Evolutionary conservation across 2,797 vertebrate genomes (phyloP).

Genomic region (Lophius americanus): DNA sequence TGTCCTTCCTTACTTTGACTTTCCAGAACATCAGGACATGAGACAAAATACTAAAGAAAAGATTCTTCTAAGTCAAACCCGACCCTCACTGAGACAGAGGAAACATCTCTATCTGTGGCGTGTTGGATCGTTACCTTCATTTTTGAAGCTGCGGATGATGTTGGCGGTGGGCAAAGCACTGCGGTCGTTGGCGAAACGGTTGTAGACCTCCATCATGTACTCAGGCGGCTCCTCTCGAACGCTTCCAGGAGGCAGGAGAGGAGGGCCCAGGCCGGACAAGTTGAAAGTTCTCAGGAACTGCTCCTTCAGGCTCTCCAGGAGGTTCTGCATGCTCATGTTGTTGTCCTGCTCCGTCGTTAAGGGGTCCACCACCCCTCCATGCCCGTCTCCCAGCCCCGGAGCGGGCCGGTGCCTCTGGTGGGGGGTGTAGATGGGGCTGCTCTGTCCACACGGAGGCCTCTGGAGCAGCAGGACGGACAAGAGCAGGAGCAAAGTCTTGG

Average conservation of each 20-base stretch:
- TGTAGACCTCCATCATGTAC: conserved; percentile 98
- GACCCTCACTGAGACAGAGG: too few relatives aligned
- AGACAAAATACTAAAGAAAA: too few relatives aligned
- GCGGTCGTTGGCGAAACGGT: conserved; percentile 93
- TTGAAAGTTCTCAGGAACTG: conserved; percentile 93
- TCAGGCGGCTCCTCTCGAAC: conserved; percentile 91
- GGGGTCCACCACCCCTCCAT: conserved; percentile 87
- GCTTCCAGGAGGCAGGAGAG: conserved; percentile 64
- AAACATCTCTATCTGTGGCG: too few relatives aligned
- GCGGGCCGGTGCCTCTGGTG: conserved; percentile 78
- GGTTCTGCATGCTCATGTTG: conserved; percentile 85
- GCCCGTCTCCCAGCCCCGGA: conserved; percentile 83
- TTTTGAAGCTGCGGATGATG: conserved; percentile 97
- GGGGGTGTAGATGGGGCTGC: conserved; percentile 87
- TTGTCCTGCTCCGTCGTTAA: conserved; percentile 86
- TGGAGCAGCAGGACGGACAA: conserved; percentile 67
- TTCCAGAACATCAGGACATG: too few relatives aligned
- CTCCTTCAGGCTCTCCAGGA: conserved; percentile 90
- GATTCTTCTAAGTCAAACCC: too few relatives aligned
- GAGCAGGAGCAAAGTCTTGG: conserved; percentile 75
- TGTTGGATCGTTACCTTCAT: conserved; percentile 87
- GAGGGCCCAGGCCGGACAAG: conserved; percentile 88
- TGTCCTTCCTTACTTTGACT: too few relatives aligned
- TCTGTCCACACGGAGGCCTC: conserved; percentile 64
- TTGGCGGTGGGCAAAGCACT: conserved; percentile 93